Evolutionary conservation across 1,140 invertebrate genomes (phyloP), one percentile per base, ranked within the genome.

Genomic region (Drosophila paulistorum): DNA sequence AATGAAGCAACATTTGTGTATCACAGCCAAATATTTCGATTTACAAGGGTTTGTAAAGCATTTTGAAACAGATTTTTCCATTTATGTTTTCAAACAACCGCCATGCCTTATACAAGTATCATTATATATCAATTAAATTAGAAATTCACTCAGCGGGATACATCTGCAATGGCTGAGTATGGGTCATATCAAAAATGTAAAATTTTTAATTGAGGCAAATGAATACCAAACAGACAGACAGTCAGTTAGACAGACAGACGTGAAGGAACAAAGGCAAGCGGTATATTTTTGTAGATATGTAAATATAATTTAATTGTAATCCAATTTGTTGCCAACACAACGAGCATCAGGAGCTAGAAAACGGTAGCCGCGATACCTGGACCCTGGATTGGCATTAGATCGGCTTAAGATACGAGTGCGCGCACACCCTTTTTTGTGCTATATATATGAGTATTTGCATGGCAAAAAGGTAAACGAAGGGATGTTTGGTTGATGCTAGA

Each of bases 231-330:
- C n/a, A 42, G n/a, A 37, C 35, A 42, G n/a, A 10, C 35, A n/a
- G n/a, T 42, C 2, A 45, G 42, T 7, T 7, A 51, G 45, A 51
- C 17, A 51, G 45, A 11, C 45, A 51, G 17, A 51, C 39, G n/a
- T 48, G 17, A 54, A 37, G 35, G 51, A 80, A 81, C 81, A 84
- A 84, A 70, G 65, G 55, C 61, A 42, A 65, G 57, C 70, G 33
- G 58, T 57, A 64, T 77, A 89, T 84, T 20, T 51, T 20, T 51
- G 10, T 51, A 48, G 57, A 60, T 77, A 89, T 84, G 84, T 84
- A 89, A 89, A 89, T 89, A 71, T 61, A 89, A 89, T 89, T 89
- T 89, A 89, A 89, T 89, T 89, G 84, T 89, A 89, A 89, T 89
- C 84, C 84, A 89, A 89, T 89, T 89, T 89, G 84, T 84, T 73